Conservation (phyloP, 2,797 vertebrate genomes). For the Poliocrania exsul region DNA sequence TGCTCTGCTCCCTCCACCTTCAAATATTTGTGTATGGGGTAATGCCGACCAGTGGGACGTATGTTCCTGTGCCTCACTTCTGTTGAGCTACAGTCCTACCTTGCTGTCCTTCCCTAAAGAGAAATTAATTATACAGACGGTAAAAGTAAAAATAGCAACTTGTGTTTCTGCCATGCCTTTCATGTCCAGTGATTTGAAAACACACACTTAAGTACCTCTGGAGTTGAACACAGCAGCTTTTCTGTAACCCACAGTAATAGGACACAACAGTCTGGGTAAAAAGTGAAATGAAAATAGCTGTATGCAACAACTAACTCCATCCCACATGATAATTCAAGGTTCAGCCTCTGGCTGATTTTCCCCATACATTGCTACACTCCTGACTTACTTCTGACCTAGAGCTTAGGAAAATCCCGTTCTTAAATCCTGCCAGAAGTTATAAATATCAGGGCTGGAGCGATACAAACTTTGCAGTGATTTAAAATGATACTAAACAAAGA, state of each 20-base stretch:
- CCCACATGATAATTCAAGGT: not conserved
- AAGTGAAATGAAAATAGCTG: not conserved
- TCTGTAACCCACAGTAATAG: not conserved
- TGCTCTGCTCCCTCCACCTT: slow-evolving; percentile 3
- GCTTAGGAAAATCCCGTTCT: not conserved
- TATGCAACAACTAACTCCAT: not conserved
- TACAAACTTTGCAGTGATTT: not conserved
- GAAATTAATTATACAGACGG: slow-evolving; percentile 21
- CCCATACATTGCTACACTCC: not conserved
- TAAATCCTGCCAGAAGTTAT: not conserved
- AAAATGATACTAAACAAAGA: not conserved
- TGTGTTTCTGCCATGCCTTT: not conserved
- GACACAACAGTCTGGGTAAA: not conserved
- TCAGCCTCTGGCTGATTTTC: not conserved
- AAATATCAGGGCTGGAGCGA: not conserved
- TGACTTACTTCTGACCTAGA: not conserved
- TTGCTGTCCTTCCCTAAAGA: slow-evolving; percentile 27
- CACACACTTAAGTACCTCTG: not conserved
- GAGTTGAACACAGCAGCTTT: not conserved
- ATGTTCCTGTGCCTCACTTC: not conserved
- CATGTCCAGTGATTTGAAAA: not conserved
- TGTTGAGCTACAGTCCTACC: not conserved
- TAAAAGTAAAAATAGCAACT: slow-evolving; percentile 11
- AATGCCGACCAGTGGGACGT: slow-evolving; percentile 3
- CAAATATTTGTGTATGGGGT: slow-evolving; percentile 28